phyloP scores from a whole-genome alignment of 2,113 vertebrate genomes.

The Boleophthalmus pectinirostris region DNA sequence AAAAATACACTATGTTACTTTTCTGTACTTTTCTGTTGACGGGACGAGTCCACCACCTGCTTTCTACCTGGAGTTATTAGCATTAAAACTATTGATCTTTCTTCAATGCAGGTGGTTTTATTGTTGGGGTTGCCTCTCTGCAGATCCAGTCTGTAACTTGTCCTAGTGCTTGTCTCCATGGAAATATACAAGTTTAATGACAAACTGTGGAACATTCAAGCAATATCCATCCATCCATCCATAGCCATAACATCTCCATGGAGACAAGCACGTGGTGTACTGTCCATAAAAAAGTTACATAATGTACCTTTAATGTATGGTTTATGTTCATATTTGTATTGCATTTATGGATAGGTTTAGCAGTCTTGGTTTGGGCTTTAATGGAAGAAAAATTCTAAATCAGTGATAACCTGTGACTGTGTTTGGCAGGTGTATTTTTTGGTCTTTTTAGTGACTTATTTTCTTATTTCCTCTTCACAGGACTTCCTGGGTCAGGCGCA shows the following conservation, averaged over 20 bases:
- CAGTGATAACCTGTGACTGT: neutral
- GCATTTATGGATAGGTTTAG: neutral
- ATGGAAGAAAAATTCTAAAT: neutral
- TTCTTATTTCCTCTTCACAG: conserved; percentile 69
- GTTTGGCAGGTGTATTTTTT: neutral
- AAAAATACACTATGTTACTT: neutral
- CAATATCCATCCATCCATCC: too few species aligned
- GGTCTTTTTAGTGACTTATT: neutral
- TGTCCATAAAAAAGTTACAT: too few species aligned
- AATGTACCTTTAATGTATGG: neutral
- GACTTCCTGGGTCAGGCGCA: conserved; percentile 95
- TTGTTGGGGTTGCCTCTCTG: too few species aligned
- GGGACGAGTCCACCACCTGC: too few species aligned
- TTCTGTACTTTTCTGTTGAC: too few species aligned
- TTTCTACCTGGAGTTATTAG: too few species aligned
- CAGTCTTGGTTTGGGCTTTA: neutral
- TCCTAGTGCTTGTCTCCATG: too few species aligned
- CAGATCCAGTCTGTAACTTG: too few species aligned
- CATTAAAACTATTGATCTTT: neutral
- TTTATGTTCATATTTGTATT: neutral
- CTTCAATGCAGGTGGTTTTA: neutral
- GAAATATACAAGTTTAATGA: too few species aligned
- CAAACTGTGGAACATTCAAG: too few species aligned
- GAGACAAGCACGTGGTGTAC: too few species aligned
- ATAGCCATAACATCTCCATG: too few species aligned